Evolutionary conservation across 2,113 vertebrate genomes (phyloP).

Genomic region (Megatriorchis doriae): DNA sequence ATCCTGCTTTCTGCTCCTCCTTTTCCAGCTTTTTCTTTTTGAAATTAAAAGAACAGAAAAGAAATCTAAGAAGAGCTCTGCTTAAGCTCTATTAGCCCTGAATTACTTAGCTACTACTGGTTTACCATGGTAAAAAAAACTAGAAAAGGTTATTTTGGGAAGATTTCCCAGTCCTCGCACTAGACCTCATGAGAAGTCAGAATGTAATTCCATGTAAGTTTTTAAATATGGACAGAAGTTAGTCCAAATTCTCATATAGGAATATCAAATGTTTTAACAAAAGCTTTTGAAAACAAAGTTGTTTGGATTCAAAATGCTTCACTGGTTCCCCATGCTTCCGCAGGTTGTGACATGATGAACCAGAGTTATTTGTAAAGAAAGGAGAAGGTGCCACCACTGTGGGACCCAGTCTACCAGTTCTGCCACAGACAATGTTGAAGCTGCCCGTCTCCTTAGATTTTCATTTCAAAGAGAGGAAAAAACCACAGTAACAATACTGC

Average conservation of each 20-base stretch:
- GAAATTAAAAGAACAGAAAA: background rate
- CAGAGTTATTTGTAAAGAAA: background rate
- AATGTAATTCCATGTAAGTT: background rate
- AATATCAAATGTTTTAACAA: background rate
- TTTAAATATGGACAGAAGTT: background rate
- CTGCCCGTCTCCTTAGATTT: background rate
- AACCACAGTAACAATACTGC: background rate
- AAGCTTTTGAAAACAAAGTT: background rate
- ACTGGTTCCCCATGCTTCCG: background rate
- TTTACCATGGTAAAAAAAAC: background rate
- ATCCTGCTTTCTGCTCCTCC: background rate
- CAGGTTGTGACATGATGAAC: background rate
- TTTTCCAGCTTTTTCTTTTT: background rate
- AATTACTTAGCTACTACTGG: background rate
- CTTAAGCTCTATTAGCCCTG: background rate
- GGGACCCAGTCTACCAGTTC: background rate
- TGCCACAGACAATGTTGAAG: background rate
- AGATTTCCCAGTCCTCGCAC: background rate
- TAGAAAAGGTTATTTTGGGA: background rate
- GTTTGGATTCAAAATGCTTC: background rate
- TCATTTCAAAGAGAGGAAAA: background rate
- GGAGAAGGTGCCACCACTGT: background rate
- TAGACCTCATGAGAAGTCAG: background rate
- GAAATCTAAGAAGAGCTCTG: background rate
- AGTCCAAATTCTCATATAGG: background rate